A percentile compares a stretch with the other conserved stretches of the same genome.
Conservation (phyloP, 2,888 invertebrate genomes). For the Acronicta aceris region DNA sequence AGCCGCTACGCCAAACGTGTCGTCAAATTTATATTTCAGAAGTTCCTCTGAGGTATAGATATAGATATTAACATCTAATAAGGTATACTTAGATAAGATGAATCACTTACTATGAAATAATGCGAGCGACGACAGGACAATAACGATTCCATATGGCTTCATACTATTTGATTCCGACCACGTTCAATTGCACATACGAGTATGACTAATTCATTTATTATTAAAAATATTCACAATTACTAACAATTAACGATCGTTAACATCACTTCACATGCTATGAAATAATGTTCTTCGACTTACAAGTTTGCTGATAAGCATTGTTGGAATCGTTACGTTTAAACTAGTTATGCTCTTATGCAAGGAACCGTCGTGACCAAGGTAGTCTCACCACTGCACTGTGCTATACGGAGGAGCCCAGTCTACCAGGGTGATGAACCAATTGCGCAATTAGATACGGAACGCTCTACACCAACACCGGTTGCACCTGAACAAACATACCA, state of each 20-base stretch:
- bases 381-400: conserved; percentile 11
- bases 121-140: conserved; percentile 57
- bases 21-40: too few species aligned
- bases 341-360: conserved; percentile 10
- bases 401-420: conserved; percentile 17
- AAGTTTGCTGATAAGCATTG: conserved; percentile 35
- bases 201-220: conserved; percentile 52
- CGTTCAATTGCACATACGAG: conserved; percentile 43
- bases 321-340: conserved; percentile 37
- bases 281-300: conserved; percentile 17
- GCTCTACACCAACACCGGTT: conserved; percentile 45
- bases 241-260: conserved; percentile 22
- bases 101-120: conserved; percentile 69
- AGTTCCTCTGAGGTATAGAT: too few species aligned
- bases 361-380: conserved; percentile 9
- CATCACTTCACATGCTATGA: conserved; percentile 37
- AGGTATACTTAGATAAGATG: conserved; percentile 18
- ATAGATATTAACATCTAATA: neutral
- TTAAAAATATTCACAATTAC: conserved; percentile 34
- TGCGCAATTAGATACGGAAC: conserved; percentile 61
- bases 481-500: conserved; percentile 75
- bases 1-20: too few species aligned
- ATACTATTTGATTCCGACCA: conserved; percentile 60
- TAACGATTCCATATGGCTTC: conserved; percentile 64
- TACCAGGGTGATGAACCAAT: conserved; percentile 62